phyloP scores from a whole-genome alignment of 2,888 invertebrate genomes.

The Penaeus monodon region DNA sequence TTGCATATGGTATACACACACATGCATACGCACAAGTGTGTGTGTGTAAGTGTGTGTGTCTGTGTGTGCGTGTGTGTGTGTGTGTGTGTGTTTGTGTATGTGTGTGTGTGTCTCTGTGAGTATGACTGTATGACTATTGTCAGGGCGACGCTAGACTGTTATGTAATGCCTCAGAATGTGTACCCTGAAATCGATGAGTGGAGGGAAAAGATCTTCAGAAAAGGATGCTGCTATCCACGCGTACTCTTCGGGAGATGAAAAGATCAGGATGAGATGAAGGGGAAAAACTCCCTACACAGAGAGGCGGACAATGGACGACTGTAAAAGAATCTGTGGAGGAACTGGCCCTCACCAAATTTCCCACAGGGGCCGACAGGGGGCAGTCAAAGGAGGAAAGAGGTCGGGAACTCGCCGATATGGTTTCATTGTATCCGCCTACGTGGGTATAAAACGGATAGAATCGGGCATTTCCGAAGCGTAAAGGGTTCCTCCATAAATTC shows the following conservation, averaged over 20 bases:
- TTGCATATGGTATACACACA: too few relatives aligned
- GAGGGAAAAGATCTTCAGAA: background rate
- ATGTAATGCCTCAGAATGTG: slow-evolving; percentile 4
- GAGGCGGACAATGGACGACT: background rate
- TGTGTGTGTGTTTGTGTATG: too few relatives aligned
- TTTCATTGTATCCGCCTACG: slow-evolving; percentile 24
- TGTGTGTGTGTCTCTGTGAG: too few relatives aligned
- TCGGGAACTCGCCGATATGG: slow-evolving; percentile 7
- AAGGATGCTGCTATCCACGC: slow-evolving; percentile 7
- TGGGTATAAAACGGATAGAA: slow-evolving; percentile 33
- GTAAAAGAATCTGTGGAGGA: background rate
- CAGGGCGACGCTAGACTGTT: background rate
- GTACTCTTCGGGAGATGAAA: background rate
- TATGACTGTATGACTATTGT: too few relatives aligned
- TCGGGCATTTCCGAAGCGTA: slow-evolving; percentile 22
- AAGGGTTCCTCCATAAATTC: slow-evolving; percentile 21
- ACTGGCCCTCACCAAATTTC: background rate
- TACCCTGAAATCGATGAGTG: slow-evolving; percentile 2
- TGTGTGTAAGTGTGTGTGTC: too few relatives aligned
- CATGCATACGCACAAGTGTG: too few relatives aligned
- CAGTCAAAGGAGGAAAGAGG: slow-evolving; percentile 4
- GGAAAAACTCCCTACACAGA: background rate
- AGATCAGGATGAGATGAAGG: slow-evolving; percentile 13
- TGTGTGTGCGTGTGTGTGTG: too few relatives aligned
- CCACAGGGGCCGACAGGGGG: background rate